Evolutionary conservation across 2,888 invertebrate genomes (phyloP), one percentile per base, ranked within the genome.

Genomic region (Caenorhabditis wallacei): DNA sequence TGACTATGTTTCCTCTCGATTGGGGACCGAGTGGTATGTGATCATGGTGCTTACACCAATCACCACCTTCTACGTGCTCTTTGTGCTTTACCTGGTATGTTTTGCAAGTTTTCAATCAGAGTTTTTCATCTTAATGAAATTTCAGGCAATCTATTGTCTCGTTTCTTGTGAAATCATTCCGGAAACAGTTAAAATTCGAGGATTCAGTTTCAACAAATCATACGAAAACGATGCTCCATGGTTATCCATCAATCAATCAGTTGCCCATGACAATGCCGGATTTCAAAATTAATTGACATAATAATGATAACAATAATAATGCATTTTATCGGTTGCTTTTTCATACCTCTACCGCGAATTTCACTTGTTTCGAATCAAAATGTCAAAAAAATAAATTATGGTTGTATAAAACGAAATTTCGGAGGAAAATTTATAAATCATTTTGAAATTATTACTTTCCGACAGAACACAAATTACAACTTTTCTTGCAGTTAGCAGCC

Each of bases 21-120:
- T 88, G 26, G 91, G 88, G 53, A 84, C 54, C 53, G 79, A 82
- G 51, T 93, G 94, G 93, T 92, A 92, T 20, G 90, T 93, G 0
- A 93, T 93, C 75, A 82, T 93, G 1, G 89, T 88, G 22, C 87
- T 94, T 2, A 92, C 94, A 24, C 89, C 95, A 56, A 94, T 95
- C 87, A 94, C 95, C 7, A 88, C 94, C 61, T 91, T 95, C 43
- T 96, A 96, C 93, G 92, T 96, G 57, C 84, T 94, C 1, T 95
- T 96, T 92, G 95, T 95, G 89, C 87, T 94, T 11, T 96, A 96
- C 92, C 93, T 96, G 91, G 94, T 95, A 85, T 93, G 63, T 4
- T 40, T 13, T 40, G n/a, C 8, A n/a, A 16, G 8, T 30, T 7
- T 4, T n/a, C n/a, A 26, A 48, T n/a, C n/a, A n/a, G n/a, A n/a